A percentile compares a stretch with the other conserved stretches of the same genome.
Evolutionary conservation across 2,888 invertebrate species (phyloP).

Genomic region (Drosophila barbarae): DNA sequence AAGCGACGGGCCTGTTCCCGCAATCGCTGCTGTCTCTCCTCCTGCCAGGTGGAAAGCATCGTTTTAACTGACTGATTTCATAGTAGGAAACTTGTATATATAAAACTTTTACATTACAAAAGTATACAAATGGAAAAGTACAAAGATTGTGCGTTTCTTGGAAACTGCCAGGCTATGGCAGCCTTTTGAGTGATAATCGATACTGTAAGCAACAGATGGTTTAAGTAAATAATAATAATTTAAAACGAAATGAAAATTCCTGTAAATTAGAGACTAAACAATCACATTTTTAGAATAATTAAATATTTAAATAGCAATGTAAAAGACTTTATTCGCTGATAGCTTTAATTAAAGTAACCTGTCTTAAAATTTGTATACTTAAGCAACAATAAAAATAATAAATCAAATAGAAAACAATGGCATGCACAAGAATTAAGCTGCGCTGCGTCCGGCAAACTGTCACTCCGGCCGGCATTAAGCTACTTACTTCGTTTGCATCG

Average conservation of each 20-base stretch:
- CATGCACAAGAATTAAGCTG: conserved; percentile 24
- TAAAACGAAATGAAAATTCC: neutral
- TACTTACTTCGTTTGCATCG: conserved; percentile 78
- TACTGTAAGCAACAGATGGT: neutral
- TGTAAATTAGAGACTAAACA: neutral
- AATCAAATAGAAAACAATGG: neutral
- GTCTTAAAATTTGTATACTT: neutral
- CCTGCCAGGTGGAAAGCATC: conserved; percentile 79
- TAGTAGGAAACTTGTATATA: neutral
- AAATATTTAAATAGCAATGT: neutral
- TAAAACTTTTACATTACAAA: neutral
- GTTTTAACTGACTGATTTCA: neutral
- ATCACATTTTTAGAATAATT: neutral
- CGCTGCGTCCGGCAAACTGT: conserved; percentile 22
- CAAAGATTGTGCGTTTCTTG: neutral
- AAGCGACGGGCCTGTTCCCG: conserved; percentile 93
- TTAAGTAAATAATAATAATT: neutral
- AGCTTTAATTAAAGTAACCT: neutral
- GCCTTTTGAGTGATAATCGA: neutral
- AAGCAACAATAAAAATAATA: neutral
- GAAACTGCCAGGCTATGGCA: neutral
- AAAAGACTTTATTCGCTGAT: neutral
- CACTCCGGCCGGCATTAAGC: conserved; percentile 17
- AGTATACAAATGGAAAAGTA: conserved; percentile 1
- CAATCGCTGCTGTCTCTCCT: conserved; percentile 91